These are phyloP conservation scores for Nomada goodeniana DNA, from an alignment of 2,888 invertebrate genomes.

Conservation along the genomic window DNA sequence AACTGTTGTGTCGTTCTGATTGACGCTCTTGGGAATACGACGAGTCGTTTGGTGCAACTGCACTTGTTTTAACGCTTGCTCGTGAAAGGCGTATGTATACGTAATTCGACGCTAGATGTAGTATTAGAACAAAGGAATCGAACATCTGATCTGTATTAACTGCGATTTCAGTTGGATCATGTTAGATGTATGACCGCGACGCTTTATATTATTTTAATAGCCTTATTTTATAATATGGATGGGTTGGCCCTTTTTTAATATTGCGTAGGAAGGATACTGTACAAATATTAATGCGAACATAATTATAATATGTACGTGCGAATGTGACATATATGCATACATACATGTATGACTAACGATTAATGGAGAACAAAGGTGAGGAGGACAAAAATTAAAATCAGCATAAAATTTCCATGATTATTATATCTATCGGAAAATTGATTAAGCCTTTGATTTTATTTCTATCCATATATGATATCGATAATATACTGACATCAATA, in stretches of 20 bases:
- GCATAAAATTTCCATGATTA: too few species aligned
- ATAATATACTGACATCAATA: not conserved
- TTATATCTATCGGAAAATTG: not conserved
- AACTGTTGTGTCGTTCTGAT: not conserved
- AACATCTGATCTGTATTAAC: slow-evolving; percentile 3
- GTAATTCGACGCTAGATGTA: slow-evolving; percentile 8
- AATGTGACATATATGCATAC: too few species aligned
- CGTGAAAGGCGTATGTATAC: slow-evolving; percentile 33
- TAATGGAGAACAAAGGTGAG: not conserved
- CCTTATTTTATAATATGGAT: too few species aligned
- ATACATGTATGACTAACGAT: not conserved
- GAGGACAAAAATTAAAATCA: too few species aligned
- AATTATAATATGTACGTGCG: too few species aligned
- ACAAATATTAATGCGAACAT: too few species aligned
- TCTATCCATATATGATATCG: not conserved
- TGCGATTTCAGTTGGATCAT: slow-evolving; percentile 3
- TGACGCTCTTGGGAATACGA: slow-evolving; percentile 11
- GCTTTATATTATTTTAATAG: not conserved
- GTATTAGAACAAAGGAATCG: slow-evolving; percentile 47
- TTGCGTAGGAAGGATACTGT: too few species aligned
- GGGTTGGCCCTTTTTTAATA: not conserved
- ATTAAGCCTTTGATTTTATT: not conserved
- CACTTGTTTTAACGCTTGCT: slow-evolving; percentile 46
- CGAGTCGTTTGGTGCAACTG: slow-evolving; percentile 53
- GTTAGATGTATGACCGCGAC: not conserved